These are phyloP conservation scores for Anguilla pacifica DNA, from an alignment of 2,797 vertebrate genomes.

Conservation along the genomic window DNA sequence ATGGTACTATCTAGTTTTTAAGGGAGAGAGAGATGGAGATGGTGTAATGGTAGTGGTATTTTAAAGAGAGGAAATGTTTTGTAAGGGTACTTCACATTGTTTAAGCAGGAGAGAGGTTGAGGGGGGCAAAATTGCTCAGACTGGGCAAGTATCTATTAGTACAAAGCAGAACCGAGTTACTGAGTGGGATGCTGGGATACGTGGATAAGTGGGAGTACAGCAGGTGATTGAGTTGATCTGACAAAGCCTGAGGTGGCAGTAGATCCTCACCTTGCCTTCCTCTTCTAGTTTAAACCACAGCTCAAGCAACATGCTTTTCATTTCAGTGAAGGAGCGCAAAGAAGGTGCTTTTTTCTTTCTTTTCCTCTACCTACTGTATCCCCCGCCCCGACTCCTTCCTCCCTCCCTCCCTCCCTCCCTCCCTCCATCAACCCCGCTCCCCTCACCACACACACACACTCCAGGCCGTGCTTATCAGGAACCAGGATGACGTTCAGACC, in stretches of 20 bases:
- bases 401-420: no score
- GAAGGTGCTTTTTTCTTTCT: slow-evolving; percentile 1
- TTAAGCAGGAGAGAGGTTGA: not conserved
- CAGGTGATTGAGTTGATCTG: not conserved
- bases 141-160: not conserved
- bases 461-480: slow-evolving; percentile 40
- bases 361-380: not conserved
- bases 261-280: not conserved
- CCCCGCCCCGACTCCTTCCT: not conserved
- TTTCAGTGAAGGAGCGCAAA: slow-evolving; percentile 7
- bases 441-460: not conserved
- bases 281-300: not conserved
- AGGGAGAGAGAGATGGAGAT: not conserved
- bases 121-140: not conserved
- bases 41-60: not conserved
- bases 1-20: not conserved
- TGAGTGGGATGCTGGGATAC: not conserved
- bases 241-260: no score
- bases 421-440: not conserved
- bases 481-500: slow-evolving; percentile 32
- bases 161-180: not conserved
- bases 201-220: not conserved
- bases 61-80: not conserved
- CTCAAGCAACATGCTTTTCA: not conserved
- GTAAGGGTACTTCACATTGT: not conserved